Conservation (phyloP, 2,113 vertebrate genomes). For the Cnemophilus loriae region DNA sequence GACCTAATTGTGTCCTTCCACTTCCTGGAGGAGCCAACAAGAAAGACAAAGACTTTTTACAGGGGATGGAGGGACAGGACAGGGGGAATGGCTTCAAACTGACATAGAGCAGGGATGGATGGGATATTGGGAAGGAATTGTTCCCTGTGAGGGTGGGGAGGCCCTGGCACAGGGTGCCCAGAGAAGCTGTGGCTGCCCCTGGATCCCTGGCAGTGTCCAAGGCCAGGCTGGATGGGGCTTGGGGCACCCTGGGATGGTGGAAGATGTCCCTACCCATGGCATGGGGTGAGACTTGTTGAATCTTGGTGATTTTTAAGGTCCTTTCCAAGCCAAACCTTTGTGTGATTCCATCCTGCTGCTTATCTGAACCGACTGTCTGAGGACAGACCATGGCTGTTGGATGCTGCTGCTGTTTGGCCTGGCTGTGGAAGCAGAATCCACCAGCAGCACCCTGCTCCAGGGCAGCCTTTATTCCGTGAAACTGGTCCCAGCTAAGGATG, state of each 20-base stretch:
- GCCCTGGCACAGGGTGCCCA: background rate
- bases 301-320: background rate
- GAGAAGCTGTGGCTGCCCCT: background rate
- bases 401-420: background rate
- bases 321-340: background rate
- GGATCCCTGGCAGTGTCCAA: background rate
- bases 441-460: background rate
- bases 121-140: background rate
- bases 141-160: fast-evolving
- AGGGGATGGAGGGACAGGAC: background rate
- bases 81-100: background rate
- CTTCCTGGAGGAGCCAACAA: background rate
- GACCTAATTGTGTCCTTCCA: background rate
- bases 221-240: fast-evolving
- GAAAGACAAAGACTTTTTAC: background rate
- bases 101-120: fast-evolving
- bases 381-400: fast-evolving
- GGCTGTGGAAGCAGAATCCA: background rate
- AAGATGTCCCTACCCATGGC: background rate
- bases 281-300: background rate
- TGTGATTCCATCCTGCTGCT: background rate
- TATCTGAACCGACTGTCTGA: fast-evolving
- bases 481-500: background rate
- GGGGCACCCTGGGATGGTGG: fast-evolving
- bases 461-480: background rate